These are phyloP conservation scores for Delia radicum DNA, from an alignment of 1,140 invertebrate genomes.

Conservation along the genomic window DNA sequence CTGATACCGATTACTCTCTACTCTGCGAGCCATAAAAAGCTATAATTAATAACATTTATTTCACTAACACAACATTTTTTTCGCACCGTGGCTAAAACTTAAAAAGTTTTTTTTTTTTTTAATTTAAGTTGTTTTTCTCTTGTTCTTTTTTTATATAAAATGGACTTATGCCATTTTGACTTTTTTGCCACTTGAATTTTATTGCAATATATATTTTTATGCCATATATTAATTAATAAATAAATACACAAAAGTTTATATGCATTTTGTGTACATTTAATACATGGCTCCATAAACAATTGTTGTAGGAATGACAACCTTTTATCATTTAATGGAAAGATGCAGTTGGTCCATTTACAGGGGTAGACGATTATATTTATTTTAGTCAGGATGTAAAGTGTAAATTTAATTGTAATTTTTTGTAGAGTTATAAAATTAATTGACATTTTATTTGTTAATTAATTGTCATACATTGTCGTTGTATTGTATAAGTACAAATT, in stretches of 20 bases:
- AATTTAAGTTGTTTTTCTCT: too few relatives aligned
- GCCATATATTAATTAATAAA: background rate
- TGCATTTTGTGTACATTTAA: background rate
- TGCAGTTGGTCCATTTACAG: too few relatives aligned
- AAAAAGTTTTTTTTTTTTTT: too few relatives aligned
- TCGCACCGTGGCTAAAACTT: too few relatives aligned
- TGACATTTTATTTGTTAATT: constrained; percentile 5
- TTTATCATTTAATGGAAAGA: too few relatives aligned
- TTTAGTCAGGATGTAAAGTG: background rate
- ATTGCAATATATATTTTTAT: background rate
- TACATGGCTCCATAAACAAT: background rate
- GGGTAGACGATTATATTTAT: background rate
- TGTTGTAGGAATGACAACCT: too few relatives aligned
- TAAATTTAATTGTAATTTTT: background rate
- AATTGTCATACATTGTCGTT: background rate
- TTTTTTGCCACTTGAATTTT: background rate
- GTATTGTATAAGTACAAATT: too few relatives aligned
- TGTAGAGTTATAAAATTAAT: background rate
- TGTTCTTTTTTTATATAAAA: background rate
- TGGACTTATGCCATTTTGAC: background rate
- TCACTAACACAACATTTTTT: too few relatives aligned
- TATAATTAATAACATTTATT: too few relatives aligned
- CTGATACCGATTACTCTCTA: too few relatives aligned
- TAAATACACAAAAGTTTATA: background rate
- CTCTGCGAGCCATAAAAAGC: too few relatives aligned